Conservation (phyloP, 2,113 vertebrate species). For the Oryzias woworae region DNA sequence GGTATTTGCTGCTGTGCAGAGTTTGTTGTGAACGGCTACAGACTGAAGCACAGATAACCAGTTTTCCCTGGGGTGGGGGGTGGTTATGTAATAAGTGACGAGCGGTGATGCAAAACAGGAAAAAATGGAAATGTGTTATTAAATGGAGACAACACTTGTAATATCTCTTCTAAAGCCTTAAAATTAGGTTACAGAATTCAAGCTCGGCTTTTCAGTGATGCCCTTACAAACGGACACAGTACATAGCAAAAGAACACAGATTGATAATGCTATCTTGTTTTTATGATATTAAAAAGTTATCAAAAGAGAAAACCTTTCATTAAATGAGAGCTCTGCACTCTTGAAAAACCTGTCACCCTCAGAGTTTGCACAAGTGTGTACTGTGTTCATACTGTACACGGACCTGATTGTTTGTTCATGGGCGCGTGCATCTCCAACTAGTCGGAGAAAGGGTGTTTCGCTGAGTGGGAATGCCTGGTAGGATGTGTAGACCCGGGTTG, state of each 20-base stretch:
- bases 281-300: conserved; percentile 1
- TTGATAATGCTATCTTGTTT: conserved; percentile 8
- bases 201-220: neutral
- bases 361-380: conserved; percentile 6
- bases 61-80: conserved; percentile 11
- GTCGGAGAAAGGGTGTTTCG: conserved; percentile 69
- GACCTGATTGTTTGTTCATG: conserved; percentile 6
- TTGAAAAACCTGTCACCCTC: conserved; percentile 27
- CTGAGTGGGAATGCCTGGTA: conserved; percentile 83
- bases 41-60: neutral
- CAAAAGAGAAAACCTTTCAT: conserved; percentile 15
- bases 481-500: conserved; percentile 79
- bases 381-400: neutral
- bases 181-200: conserved; percentile 7
- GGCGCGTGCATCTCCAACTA: conserved; percentile 33
- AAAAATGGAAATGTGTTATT: conserved; percentile 32
- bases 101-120: conserved; percentile 29
- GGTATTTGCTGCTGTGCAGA: conserved; percentile 11
- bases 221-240: neutral
- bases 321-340: conserved; percentile 41
- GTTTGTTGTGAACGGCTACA: conserved; percentile 11
- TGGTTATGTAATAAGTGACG: conserved; percentile 38
- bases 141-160: conserved; percentile 30
- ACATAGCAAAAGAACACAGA: neutral
- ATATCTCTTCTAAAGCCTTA: neutral